Evolutionary conservation across 2,113 vertebrate species (phyloP).

Genomic region (Hemibagrus wyckioides): DNA sequence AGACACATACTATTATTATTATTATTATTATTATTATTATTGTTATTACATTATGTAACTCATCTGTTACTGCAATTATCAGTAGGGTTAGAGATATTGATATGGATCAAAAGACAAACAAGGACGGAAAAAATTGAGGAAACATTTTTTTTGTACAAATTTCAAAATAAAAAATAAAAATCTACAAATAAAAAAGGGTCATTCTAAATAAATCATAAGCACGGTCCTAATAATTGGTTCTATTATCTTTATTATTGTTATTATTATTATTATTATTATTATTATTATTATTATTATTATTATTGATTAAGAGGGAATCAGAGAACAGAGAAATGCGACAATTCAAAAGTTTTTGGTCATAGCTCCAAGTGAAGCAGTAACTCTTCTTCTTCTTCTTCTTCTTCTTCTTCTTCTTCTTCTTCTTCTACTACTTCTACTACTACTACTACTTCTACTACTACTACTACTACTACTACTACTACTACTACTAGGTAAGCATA

Average conservation of each 20-base stretch:
- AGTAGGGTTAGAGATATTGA: neutral
- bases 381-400: neutral
- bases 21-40: constrained; percentile 1
- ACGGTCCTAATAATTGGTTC: neutral
- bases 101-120: neutral
- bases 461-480: neutral
- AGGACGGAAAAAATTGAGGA: neutral
- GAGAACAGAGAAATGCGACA: neutral
- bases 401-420: neutral
- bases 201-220: neutral
- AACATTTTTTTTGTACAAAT: neutral
- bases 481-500: constrained; percentile 13
- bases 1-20: neutral
- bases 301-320: neutral
- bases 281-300: neutral
- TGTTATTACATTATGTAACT: constrained; percentile 29
- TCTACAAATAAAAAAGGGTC: neutral
- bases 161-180: neutral
- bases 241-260: constrained; percentile 27
- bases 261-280: constrained; percentile 23
- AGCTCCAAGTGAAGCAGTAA: neutral
- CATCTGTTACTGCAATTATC: neutral
- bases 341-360: neutral
- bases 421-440: neutral
- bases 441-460: too few relatives aligned